A percentile compares a stretch with the other conserved stretches of the same genome.
Evolutionary conservation across 2,797 vertebrate genomes (phyloP).

Genomic region (Ctenochaetus hawaiiensis): DNA sequence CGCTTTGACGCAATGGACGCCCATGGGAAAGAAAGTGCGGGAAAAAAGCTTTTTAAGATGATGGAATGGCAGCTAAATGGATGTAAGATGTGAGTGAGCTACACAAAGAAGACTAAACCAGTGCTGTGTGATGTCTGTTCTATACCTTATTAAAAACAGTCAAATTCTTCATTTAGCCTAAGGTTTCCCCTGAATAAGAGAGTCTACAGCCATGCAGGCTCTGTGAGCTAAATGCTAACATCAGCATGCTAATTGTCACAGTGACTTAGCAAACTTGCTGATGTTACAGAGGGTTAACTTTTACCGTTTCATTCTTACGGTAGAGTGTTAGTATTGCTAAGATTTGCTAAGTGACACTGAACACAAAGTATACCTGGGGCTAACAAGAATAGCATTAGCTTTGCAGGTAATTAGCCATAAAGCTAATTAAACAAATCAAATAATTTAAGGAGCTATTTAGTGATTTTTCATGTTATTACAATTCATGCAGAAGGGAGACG

Average conservation of each 20-base stretch:
- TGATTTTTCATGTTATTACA: neutral
- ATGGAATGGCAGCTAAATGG: slow-evolving; percentile 53
- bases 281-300: neutral
- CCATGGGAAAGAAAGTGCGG: slow-evolving; percentile 40
- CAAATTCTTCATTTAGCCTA: neutral
- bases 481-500: neutral
- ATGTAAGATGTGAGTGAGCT: slow-evolving; percentile 28
- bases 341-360: neutral
- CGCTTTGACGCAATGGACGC: slow-evolving; percentile 35
- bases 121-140: slow-evolving; percentile 9
- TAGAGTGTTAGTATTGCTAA: neutral
- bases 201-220: neutral
- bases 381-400: no score
- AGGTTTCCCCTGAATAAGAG: neutral
- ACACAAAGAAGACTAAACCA: neutral
- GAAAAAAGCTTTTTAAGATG: slow-evolving; percentile 52
- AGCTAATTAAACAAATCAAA: neutral
- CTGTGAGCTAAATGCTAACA: slow-evolving; percentile 4
- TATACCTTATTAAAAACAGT: neutral
- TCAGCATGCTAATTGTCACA: neutral
- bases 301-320: neutral
- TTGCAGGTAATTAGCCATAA: neutral
- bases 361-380: neutral
- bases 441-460: no score
- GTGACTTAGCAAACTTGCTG: no score